Evolutionary conservation across 2,888 invertebrate genomes (phyloP), one percentile per base, ranked within the genome.

Genomic region (Pseudococcus longispinus): DNA sequence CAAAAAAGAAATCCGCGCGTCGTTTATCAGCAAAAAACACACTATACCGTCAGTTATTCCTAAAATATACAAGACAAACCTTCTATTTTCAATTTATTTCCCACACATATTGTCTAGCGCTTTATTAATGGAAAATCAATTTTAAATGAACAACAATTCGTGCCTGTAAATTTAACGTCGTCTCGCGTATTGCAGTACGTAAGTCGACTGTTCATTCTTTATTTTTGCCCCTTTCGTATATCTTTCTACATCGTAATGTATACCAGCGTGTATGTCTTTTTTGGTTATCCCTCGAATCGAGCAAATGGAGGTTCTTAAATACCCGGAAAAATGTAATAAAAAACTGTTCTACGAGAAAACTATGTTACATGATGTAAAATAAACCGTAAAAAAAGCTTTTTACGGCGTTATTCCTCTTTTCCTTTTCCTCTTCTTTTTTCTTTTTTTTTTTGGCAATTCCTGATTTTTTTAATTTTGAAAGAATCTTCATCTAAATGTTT

Each of bases 81-180:
- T 80, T 80, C 20, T 42, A 42, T 32, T 26, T 70, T 37, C 29
- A 42, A 42, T 80, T 77, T 77, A 77, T 77, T 80, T 80, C 77
- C 77, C 20, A 42, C 42, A 80, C 42, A 70, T 70, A 70, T 80
- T 23, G 3, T 8, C 6, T 3, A 29, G 29, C 70, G 29, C 70
- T 70, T 70, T 80, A 80, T 80, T 80, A 80, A 80, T 80, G 77
- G 77, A 80, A 80, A 80, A 80, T 80, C 77, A 80, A 80, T 80
- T 80, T 80, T 80, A 80, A 20, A 80, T 80, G 42, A 80, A 80
- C 11, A 80, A 80, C 77, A 80, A 80, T 80, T 80, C 77, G 77
- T 70, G 29, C 32, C 15, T 29, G 70, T 70, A 15, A 70, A 70
- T 70, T 70, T 70, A 70, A 42, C 42, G 77, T 42, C 20, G 77